Evolutionary conservation across 2,888 invertebrate species (phyloP), one percentile per base, ranked within the genome.

Genomic region (Papilio gigon): DNA sequence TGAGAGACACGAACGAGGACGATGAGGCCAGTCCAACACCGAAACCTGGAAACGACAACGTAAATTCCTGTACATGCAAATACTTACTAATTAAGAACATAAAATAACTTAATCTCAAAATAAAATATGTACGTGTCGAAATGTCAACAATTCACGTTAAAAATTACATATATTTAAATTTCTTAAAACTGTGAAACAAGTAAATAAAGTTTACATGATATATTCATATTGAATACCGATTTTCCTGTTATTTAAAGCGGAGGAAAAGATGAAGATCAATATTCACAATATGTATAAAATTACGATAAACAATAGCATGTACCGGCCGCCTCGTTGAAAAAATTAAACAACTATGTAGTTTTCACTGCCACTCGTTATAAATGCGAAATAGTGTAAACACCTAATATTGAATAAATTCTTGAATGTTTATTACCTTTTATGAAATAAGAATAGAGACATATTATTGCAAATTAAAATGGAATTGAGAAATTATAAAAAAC

Each of bases 21-120:
- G 96, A 94, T 17, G 95, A 94, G 0, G 96, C 95, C 37, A 96
- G 89, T 11, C 96, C 96, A 67, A 95, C 95, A 33, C 96, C 96
- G 75, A 96, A 93, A 76, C 95, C 95, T 95, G 83, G 35, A 92
- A 89, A 40, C n/a, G 17, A 17, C 33, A 58, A 2, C 17, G 5
- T 56, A 62, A 35, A 14, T 40, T 42, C 9, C 9, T 2, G 47
- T 20, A 47, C 11, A 47, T 22, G 22, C 4, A 20, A 47, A 11
- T 20, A 0, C 6, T 44, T 35, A 9, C 11, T 11, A 35, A 44
- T 8, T 17, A 20, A 17, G 17, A 44, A 44, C 17, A 9, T 44
- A 20, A 47, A 11, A 11, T 47, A 47, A 22, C 22, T 9, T 47
- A 22, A 20, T 11, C 2, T 14, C 14, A n/a, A 5, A 40, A 40